These are phyloP conservation scores for Darevskia nairensis DNA, from an alignment of 2,797 vertebrate genomes.

Conservation along the genomic window DNA sequence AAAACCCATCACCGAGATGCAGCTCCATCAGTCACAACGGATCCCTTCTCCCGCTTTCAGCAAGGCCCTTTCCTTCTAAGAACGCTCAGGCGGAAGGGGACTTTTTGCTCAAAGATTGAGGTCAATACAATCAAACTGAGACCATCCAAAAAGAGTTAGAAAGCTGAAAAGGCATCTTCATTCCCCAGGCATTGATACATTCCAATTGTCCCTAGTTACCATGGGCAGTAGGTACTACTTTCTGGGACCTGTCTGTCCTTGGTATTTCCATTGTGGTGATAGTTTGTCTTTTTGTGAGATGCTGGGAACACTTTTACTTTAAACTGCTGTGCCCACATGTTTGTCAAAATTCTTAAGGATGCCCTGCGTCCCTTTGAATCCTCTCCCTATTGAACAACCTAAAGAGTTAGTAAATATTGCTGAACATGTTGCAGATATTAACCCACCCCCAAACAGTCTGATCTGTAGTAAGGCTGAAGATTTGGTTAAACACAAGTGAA, in stretches of 20 bases:
- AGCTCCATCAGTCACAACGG: constrained; percentile 12
- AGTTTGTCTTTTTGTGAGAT: background rate
- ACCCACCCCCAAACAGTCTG: no score
- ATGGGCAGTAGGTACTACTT: background rate
- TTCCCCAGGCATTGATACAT: background rate
- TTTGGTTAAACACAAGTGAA: background rate
- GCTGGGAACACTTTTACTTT: background rate
- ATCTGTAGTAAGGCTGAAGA: background rate
- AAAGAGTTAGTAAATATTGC: background rate
- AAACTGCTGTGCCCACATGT: background rate
- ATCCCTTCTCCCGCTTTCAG: constrained; percentile 17
- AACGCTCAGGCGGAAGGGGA: background rate
- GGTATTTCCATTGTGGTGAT: background rate
- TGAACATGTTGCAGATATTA: background rate
- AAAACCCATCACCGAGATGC: background rate
- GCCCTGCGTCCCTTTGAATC: background rate
- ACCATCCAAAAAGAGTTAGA: background rate
- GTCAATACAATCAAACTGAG: background rate
- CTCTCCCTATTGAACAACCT: background rate
- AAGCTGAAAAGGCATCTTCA: background rate
- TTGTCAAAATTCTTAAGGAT: background rate
- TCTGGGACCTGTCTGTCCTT: background rate
- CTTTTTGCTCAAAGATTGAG: background rate
- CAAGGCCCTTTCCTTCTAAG: background rate
- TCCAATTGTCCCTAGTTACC: background rate